These are phyloP conservation scores for Ptychochromis oligacanthus DNA, from an alignment of 2,113 vertebrate species.

Conservation along the genomic window DNA sequence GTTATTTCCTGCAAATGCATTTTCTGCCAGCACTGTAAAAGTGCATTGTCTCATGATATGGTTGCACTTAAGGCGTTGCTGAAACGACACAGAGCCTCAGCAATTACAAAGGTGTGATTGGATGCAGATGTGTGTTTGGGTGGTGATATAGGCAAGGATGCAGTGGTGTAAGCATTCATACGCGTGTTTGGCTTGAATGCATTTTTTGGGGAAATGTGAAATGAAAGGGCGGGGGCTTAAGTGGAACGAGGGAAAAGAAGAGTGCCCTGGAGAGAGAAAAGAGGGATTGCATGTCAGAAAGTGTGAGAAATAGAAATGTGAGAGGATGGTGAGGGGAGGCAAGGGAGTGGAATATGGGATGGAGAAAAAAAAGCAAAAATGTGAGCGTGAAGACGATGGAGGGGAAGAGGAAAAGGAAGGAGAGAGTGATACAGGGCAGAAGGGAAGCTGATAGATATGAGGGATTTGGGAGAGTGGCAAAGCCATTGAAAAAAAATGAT, in stretches of 20 bases:
- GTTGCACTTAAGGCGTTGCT: constrained; percentile 21
- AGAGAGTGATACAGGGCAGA: constrained; percentile 41
- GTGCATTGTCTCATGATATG: constrained; percentile 27
- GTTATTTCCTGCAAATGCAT: constrained; percentile 50
- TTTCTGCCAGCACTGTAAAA: constrained; percentile 39
- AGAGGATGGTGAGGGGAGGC: constrained; percentile 17
- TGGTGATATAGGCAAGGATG: neutral
- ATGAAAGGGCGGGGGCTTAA: constrained; percentile 37
- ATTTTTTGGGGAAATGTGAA: constrained; percentile 53
- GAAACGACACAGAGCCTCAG: neutral
- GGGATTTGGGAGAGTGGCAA: constrained; percentile 70
- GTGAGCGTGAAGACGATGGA: constrained; percentile 33
- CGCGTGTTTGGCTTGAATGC: constrained; percentile 26
- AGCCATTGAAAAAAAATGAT: constrained; percentile 53
- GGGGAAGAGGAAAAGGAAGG: constrained; percentile 20
- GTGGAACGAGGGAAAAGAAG: constrained; percentile 33
- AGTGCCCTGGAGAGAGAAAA: constrained; percentile 57
- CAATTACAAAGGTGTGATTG: constrained; percentile 22
- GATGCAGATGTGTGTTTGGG: constrained; percentile 14
- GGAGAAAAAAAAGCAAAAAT: constrained; percentile 25
- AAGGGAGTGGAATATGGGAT: neutral
- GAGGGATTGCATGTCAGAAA: constrained; percentile 63
- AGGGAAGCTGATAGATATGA: constrained; percentile 67
- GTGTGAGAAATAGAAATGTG: constrained; percentile 57
- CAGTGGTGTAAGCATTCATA: neutral